A percentile compares a stretch with the other conserved stretches of the same genome.
Evolutionary conservation across 2,113 vertebrate species (phyloP).

Genomic region (Amblyopsis rosae): DNA sequence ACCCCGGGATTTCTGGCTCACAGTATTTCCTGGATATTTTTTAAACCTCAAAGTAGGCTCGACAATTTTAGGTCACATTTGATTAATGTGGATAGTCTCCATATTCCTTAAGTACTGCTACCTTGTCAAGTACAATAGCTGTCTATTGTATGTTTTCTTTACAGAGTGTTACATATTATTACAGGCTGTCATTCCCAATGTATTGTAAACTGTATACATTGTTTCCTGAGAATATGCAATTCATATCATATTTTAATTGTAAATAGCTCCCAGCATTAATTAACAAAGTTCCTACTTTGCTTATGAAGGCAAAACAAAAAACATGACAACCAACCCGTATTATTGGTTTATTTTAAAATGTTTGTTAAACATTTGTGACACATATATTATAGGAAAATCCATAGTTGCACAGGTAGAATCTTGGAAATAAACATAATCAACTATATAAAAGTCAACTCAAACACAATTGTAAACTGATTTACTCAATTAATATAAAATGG

Average conservation of each 20-base stretch:
- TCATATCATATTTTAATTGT: conserved; percentile 41
- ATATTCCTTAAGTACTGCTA: conserved; percentile 49
- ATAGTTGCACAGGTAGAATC: neutral
- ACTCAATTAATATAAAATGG: conserved; percentile 1
- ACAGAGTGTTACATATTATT: conserved; percentile 26
- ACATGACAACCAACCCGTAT: neutral
- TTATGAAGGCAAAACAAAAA: conserved; percentile 23
- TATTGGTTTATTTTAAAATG: neutral
- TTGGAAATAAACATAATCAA: too few species aligned
- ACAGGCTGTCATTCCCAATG: conserved; percentile 14
- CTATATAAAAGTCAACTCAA: too few species aligned
- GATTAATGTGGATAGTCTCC: conserved; percentile 60
- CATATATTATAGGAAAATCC: neutral
- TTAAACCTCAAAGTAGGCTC: conserved; percentile 22
- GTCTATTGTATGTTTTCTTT: conserved; percentile 2
- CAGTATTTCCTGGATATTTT: conserved; percentile 24
- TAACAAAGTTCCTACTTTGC: conserved; percentile 31
- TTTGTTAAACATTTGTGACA: neutral
- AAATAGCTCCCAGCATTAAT: conserved; percentile 48
- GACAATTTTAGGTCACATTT: conserved; percentile 68
- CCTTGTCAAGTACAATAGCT: conserved; percentile 24
- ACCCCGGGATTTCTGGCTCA: conserved; percentile 12
- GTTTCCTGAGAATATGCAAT: conserved; percentile 44
- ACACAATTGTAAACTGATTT: neutral
- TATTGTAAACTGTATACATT: conserved; percentile 35